These are phyloP conservation scores for Passer montanus DNA, from an alignment of 2,113 vertebrate species.

Conservation along the genomic window DNA sequence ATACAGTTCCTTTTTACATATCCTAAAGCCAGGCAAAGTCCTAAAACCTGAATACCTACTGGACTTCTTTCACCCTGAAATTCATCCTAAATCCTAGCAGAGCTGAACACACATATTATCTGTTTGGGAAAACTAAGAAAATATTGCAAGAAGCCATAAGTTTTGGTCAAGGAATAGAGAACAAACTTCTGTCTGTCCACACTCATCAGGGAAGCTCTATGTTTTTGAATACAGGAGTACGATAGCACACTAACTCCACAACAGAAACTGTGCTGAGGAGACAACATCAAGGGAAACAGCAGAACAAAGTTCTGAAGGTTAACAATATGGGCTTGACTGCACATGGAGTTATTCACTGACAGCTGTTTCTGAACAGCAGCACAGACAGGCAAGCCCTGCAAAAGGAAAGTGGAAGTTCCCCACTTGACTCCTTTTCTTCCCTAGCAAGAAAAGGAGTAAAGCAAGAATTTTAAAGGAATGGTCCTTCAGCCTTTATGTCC, in stretches of 20 bases:
- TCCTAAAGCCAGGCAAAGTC: not conserved
- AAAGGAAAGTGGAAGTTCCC: not conserved
- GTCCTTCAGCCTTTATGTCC: not conserved
- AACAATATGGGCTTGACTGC: conserved; percentile 16
- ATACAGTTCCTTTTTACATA: rapidly evolving
- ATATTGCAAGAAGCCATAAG: not conserved
- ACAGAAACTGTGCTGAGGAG: not conserved
- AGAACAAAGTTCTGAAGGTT: conserved; percentile 12
- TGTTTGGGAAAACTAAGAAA: not conserved
- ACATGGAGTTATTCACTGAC: not conserved
- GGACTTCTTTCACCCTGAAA: not conserved
- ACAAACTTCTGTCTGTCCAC: not conserved
- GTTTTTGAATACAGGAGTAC: not conserved
- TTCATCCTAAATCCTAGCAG: not conserved
- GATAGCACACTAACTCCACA: not conserved
- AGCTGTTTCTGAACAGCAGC: not conserved
- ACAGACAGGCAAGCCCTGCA: not conserved
- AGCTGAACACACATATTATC: not conserved
- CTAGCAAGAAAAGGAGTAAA: not conserved
- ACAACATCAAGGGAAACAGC: not conserved
- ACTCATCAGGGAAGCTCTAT: not conserved
- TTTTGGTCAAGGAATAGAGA: not conserved
- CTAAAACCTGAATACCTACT: not conserved
- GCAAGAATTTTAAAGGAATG: not conserved
- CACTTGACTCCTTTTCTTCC: not conserved